A percentile compares a stretch with the other conserved stretches of the same genome.
Evolutionary conservation across 2,113 vertebrate genomes (phyloP).

Genomic region (Gila orcuttii): DNA sequence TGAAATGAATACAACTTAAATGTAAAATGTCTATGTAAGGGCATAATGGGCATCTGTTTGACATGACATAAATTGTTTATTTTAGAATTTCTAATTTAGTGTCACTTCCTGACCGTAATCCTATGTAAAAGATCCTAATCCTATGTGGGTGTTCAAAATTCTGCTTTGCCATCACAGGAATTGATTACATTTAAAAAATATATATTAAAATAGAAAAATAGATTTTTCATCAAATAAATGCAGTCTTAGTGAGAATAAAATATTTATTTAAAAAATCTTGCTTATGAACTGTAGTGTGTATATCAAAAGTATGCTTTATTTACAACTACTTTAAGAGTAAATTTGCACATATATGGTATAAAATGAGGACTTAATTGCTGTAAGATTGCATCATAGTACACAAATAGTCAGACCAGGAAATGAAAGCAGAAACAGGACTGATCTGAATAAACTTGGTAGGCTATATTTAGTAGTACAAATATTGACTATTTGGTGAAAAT

Average conservation of each 20-base stretch:
- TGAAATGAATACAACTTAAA: neutral
- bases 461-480: slow-evolving; percentile 25
- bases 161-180: neutral
- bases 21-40: neutral
- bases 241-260: neutral
- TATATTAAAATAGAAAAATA: neutral
- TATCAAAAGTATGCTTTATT: neutral
- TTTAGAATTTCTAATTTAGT: too few relatives aligned
- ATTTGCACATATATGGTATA: too few relatives aligned
- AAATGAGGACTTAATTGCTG: neutral
- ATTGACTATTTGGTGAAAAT: slow-evolving; percentile 38
- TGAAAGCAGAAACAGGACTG: neutral
- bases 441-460: neutral
- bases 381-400: neutral
- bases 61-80: too few relatives aligned
- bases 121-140: too few relatives aligned
- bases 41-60: too few relatives aligned
- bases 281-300: neutral
- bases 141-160: neutral
- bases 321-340: neutral
- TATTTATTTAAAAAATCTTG: too few relatives aligned
- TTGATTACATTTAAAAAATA: neutral
- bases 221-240: neutral
- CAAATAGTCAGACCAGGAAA: slow-evolving; percentile 10
- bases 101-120: too few relatives aligned